Evolutionary conservation across 2,113 vertebrate species (phyloP).

Genomic region (Muntiacus reevesi): DNA sequence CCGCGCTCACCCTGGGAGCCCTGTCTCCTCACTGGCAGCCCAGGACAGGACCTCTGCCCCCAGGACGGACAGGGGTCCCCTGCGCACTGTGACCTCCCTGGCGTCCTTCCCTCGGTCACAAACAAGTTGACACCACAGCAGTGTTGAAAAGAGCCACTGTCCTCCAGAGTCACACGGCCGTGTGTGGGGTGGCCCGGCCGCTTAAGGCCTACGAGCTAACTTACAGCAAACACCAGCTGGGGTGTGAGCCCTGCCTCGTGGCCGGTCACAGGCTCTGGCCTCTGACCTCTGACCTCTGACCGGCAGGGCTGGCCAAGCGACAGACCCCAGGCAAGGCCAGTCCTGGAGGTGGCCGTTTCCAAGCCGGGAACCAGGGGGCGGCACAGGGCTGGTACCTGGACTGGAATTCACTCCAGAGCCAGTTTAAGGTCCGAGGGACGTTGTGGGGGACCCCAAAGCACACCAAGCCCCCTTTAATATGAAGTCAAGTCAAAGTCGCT

Average conservation of each 20-base stretch:
- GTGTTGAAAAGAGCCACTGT: background rate
- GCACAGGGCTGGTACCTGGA: background rate
- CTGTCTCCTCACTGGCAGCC: background rate
- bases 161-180: background rate
- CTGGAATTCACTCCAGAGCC: background rate
- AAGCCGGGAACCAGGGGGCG: background rate
- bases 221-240: background rate
- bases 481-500: background rate
- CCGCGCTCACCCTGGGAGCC: background rate
- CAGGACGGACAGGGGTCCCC: background rate
- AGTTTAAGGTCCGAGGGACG: rapidly evolving
- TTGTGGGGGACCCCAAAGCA: background rate
- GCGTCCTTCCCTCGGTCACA: background rate
- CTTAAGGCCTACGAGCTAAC: background rate
- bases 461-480: no score
- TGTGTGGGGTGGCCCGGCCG: no score
- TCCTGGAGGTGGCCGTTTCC: background rate
- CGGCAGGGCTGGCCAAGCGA: background rate
- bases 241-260: background rate
- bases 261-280: background rate
- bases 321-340: background rate
- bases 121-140: background rate
- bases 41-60: background rate
- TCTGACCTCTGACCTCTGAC: background rate
- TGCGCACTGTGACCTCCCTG: background rate